phyloP scores from a whole-genome alignment of 2,888 invertebrate species.

The Chymomyza fuscimana region DNA sequence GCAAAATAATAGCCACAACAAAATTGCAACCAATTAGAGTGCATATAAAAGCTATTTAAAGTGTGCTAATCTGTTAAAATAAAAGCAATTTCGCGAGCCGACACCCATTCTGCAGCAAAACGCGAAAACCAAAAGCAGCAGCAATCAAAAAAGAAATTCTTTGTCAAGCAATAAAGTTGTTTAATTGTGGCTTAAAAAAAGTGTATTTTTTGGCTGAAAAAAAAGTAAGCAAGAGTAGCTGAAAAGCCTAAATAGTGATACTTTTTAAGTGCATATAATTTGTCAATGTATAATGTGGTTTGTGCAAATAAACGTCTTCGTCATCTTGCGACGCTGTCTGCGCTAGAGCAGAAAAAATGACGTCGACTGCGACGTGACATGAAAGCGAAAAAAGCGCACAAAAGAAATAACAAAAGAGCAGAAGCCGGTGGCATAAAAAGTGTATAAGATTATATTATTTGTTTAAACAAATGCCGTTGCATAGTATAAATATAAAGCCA shows the following conservation, averaged over 20 bases:
- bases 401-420: constrained; percentile 37
- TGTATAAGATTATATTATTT: constrained; percentile 7
- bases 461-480: background rate
- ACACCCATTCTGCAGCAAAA: constrained; percentile 64
- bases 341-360: constrained; percentile 27
- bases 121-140: constrained; percentile 8
- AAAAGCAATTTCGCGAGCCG: constrained; percentile 4
- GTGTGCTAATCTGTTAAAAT: constrained; percentile 18
- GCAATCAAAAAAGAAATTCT: background rate
- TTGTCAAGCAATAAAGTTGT: background rate
- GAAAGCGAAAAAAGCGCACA: constrained; percentile 48
- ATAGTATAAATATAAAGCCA: background rate
- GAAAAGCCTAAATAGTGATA: background rate
- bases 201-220: background rate
- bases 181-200: constrained; percentile 30
- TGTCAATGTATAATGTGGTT: constrained; percentile 19
- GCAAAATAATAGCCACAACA: constrained; percentile 45
- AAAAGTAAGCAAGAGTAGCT: constrained; percentile 48
- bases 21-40: constrained; percentile 28
- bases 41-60: constrained; percentile 54
- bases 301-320: constrained; percentile 70
- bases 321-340: constrained; percentile 60
- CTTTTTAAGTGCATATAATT: constrained; percentile 15
- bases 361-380: constrained; percentile 66
- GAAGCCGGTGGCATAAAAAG: constrained; percentile 46